These are phyloP conservation scores for Pollenia griseotomentosa DNA, from an alignment of 2,888 invertebrate species.

Conservation along the genomic window DNA sequence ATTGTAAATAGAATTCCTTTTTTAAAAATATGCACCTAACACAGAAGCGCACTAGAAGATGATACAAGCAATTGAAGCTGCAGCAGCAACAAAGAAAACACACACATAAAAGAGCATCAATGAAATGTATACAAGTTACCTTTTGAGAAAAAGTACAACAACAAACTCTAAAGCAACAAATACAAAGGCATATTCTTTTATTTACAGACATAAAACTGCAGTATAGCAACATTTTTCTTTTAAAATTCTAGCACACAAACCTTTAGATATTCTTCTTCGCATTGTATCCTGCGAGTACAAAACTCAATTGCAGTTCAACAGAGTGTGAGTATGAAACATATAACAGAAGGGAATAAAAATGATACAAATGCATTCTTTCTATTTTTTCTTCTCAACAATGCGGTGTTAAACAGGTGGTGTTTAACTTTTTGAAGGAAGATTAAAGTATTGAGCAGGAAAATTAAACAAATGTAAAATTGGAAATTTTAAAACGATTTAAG, in stretches of 20 bases:
- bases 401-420: background rate
- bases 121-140: constrained; percentile 7
- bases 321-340: background rate
- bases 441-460: background rate
- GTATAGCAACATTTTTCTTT: background rate
- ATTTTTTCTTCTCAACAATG: background rate
- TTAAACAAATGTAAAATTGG: no score
- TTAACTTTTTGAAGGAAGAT: background rate
- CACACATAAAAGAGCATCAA: constrained; percentile 18
- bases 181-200: background rate
- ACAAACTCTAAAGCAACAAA: background rate
- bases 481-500: no score
- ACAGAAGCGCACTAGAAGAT: background rate
- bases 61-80: background rate
- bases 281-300: constrained; percentile 1
- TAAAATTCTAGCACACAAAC: background rate
- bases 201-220: background rate
- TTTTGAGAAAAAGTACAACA: background rate
- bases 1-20: background rate
- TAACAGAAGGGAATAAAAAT: background rate
- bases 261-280: background rate
- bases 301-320: constrained; percentile 28
- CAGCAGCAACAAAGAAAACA: background rate
- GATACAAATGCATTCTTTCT: background rate
- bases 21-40: background rate